Base-by-base conservation (phyloP, 2,113 vertebrate genomes). In the Haemorhous mexicanus region DNA sequence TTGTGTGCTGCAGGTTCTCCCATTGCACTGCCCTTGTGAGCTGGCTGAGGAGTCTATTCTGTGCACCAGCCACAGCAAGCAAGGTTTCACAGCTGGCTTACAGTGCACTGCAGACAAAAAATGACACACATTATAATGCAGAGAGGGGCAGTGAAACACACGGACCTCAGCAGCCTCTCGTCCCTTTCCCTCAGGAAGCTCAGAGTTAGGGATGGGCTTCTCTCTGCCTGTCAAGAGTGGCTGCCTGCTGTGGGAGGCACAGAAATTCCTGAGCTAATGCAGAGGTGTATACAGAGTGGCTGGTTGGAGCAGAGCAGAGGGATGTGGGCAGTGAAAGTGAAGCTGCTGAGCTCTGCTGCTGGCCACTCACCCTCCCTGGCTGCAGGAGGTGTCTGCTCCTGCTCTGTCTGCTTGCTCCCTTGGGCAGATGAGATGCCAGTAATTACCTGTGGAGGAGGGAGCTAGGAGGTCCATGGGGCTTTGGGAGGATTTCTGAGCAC, bases 211-310 rank as follows among this genome's bases (percentile, higher is more conserved):
- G 35, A 56, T 64, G 27, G 53, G 13, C 30, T 79, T 37, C 75
- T 68, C 49, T 56, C 41, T 76, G 53, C 83, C 72, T 10, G 15
- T 33, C 55, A 50, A 49, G 22, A 62, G 26, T 68, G 76, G 44
- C 68, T 62, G 37, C 1, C 7, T 5, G 4, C 26, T 59, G 61
- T 28, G 50, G 73, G 56, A 88, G 53, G 56, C 1, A 5, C 3
- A 6, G 56, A 56, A 87, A 23, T 66, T 66, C 35, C 69, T 52
- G 69, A 81, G 55, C n/a, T 93, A 21, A 33, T 9, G 41, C 33
- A 23, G 32, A 16, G 23, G 16, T 52, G 32, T 37, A 7, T 30
- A 47, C 14, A 52, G 55, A 81, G 50, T 0, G 0, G 18, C n/a
- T 56, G 26, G 46, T 37, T 88, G 73, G 43, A 74, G 64, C 26